Percentiles rank a stretch among this genome's conserved stretches.
Evolutionary conservation across 2,888 invertebrate genomes (phyloP).

Genomic region (Dicyrtoma fusca): DNA sequence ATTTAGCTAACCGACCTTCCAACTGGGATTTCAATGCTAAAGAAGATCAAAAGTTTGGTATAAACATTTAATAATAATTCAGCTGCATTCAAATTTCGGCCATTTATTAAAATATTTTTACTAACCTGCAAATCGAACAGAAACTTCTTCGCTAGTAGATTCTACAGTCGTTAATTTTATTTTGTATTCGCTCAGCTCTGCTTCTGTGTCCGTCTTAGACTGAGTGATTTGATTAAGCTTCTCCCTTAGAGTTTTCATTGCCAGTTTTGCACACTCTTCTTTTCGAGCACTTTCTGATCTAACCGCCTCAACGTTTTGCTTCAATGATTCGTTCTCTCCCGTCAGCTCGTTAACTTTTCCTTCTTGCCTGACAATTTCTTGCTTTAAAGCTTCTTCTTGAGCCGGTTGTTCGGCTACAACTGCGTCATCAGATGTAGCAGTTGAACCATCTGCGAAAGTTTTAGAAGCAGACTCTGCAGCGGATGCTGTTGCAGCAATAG

Average conservation of each 20-base stretch:
- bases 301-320: slow-evolving; percentile 44
- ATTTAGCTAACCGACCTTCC: slow-evolving; percentile 69
- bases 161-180: slow-evolving; percentile 59
- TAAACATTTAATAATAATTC: neutral
- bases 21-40: slow-evolving; percentile 70
- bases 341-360: slow-evolving; percentile 59
- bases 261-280: slow-evolving; percentile 46
- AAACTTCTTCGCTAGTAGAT: slow-evolving; percentile 59
- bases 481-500: slow-evolving; percentile 68
- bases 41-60: neutral
- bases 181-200: slow-evolving; percentile 40
- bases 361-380: slow-evolving; percentile 71
- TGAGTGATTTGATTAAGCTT: slow-evolving; percentile 39
- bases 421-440: slow-evolving; percentile 52
- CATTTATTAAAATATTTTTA: neutral
- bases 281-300: slow-evolving; percentile 41
- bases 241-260: slow-evolving; percentile 45
- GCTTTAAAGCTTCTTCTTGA: slow-evolving; percentile 74
- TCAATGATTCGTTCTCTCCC: slow-evolving; percentile 48
- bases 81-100: too few relatives aligned
- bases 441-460: slow-evolving; percentile 41
- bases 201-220: slow-evolving; percentile 44
- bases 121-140: slow-evolving; percentile 59
- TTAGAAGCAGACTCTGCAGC: slow-evolving; percentile 60
- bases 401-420: slow-evolving; percentile 61